Evolutionary conservation across 53 echinoderm and acorn worm species (phyloP), one percentile per base, ranked within the genome.

Genomic region (Henricia sp.): DNA sequence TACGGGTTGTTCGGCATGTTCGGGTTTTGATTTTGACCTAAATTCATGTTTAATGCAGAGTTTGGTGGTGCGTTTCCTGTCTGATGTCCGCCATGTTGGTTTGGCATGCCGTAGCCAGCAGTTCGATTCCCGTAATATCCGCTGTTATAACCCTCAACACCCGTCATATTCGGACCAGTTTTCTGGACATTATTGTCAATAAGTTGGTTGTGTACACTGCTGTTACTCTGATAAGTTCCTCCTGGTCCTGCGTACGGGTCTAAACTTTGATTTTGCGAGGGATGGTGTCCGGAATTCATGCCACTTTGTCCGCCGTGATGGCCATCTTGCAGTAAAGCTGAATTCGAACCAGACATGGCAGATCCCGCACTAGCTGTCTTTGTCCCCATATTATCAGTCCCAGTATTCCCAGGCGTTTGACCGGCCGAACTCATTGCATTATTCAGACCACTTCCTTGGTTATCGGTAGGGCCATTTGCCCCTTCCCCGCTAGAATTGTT

Each of bases 41-140:
- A 41, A 83, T 66, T 72, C 83, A 83, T 64, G 68, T 77, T 77
- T 70, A 77, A 64, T 85, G 74, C 68, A 41, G 92, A 80, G 84
- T 90, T 93, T 77, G 82, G 82, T 63, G 83, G 83, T 67, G 83
- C 71, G 87, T 86, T 93, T 93, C 93, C 93, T 89, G 92, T 43
- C 87, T 83, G 82, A 60, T 83, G 93, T 74, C 90, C 93, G 82
- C 93, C 93, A 93, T 93, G 93, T 93, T 93, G 93, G 72, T 86
- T 76, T 53, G 67, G 76, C 90, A 89, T 89, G 48, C 83, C 93
- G 78, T 83, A 89, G 28, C 83, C 84, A 71, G 84, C 84, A 77
- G 83, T 83, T 44, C 93, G 83, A 84, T 87, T 93, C 75, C 93
- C 87, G 68, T 83, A 92, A 88, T 92, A 92, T 78, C 82, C 70